Evolutionary conservation across 2,888 invertebrate genomes (phyloP), one percentile per base, ranked within the genome.

Genomic region (Lasioglossum figueresi): DNA sequence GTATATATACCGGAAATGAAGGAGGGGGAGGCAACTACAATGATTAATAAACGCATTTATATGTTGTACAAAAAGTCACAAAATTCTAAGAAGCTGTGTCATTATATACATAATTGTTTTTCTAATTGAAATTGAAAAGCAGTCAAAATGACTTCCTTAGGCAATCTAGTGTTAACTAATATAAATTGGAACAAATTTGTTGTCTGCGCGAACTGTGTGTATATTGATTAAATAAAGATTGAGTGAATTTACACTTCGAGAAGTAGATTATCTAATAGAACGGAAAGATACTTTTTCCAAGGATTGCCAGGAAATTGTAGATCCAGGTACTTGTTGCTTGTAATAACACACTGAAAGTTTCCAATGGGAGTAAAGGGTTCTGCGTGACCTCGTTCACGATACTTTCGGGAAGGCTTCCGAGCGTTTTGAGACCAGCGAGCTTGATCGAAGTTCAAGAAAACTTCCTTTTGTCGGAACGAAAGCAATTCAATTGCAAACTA

Each of bases 301-400:
- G 40, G n/a, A 31, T 16, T 6, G 6, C 8, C 8, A 63, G 23
- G 56, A 31, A 1, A 37, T 70, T 23, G 31, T 19, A 34, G 19
- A 37, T 23, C 16, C 34, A 4, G 16, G 6, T 52, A 73, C 76
- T 76, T 77, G 73, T 77, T 77, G 73, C 76, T 45, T n/a, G 27
- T 31, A 68, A 52, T 66, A 48, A 83, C 37, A 76, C 71, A 74
- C 37, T 19, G 12, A 23, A 83, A 81, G 34, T 81, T 81, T 45
- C 43, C 3, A 40, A 23, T 37, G 43, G 2, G 8, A 14, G 12
- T 10, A 45, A 48, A 48, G 19, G 34, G 27, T 68, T n/a, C 52
- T 19, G 52, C 52, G 27, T 66, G 63, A 34, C 45, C 76, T 31
- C 76, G 27, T 70, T 40, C 40, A 12, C 66, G 23, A 45, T 40